A percentile compares a stretch with the other conserved stretches of the same genome.
Conservation (phyloP, 2,888 invertebrate species). For the Torymus aiolomorphi region DNA sequence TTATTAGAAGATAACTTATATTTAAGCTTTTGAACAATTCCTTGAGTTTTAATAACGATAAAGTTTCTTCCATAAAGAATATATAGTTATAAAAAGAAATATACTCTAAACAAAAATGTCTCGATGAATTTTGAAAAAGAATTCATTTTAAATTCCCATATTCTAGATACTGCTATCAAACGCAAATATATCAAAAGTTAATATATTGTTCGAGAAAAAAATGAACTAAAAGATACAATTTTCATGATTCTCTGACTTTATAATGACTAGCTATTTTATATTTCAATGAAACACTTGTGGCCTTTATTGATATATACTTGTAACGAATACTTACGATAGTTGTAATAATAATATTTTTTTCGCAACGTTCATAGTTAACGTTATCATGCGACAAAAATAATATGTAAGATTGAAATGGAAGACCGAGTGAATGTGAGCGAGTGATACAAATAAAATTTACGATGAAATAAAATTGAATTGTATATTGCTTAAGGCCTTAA, state of each 20-base stretch:
- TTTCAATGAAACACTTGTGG: conserved; percentile 71
- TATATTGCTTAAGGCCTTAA: conserved; percentile 19
- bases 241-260: conserved; percentile 50
- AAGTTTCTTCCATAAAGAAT: conserved; percentile 15
- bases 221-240: conserved; percentile 1
- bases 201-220: conserved; percentile 3
- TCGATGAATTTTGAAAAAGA: conserved; percentile 23
- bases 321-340: conserved; percentile 32
- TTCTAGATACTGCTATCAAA: conserved; percentile 2
- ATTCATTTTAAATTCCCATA: conserved; percentile 22
- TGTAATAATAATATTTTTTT: conserved; percentile 36
- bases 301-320: conserved; percentile 70
- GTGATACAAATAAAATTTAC: conserved; percentile 28
- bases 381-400: conserved; percentile 53
- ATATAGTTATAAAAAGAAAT: conserved; percentile 25
- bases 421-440: conserved; percentile 52
- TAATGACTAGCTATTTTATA: conserved; percentile 71
- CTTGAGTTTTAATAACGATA: conserved; percentile 22
- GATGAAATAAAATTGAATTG: conserved; percentile 16
- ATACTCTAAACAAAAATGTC: conserved; percentile 24
- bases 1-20: not conserved
- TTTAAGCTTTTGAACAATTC: conserved; percentile 22
- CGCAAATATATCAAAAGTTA: not conserved
- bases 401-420: conserved; percentile 46
- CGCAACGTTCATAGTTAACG: conserved; percentile 39